Conservation (phyloP, 2,113 vertebrate genomes). For the Oreochromis aureus region DNA sequence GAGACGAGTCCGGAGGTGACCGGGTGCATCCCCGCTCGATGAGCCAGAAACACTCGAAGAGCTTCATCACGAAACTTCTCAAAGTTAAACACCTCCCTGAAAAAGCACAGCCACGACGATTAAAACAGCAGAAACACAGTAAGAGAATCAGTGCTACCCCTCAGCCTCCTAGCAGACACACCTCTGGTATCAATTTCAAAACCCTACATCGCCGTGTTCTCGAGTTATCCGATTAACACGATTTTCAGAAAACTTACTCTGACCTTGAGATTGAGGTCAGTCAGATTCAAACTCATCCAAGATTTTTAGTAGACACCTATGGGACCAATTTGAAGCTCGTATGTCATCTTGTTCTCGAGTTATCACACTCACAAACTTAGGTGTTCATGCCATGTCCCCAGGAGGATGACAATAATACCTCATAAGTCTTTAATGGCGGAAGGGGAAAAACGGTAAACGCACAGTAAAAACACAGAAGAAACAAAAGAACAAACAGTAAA, state of each 20-base stretch:
- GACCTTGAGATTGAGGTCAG: not conserved
- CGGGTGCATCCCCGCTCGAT: constrained; percentile 80
- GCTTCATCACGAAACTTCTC: constrained; percentile 78
- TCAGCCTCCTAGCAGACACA: not conserved
- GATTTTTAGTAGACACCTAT: not conserved
- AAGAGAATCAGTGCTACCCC: not conserved
- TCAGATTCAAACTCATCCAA: not conserved
- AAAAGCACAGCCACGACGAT: not conserved
- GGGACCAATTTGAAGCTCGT: not conserved
- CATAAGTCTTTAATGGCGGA: not conserved
- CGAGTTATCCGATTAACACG: not conserved
- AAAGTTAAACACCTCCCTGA: constrained; percentile 85
- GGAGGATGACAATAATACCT: not conserved
- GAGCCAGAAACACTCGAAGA: constrained; percentile 70
- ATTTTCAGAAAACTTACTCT: not conserved
- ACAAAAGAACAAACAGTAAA: not conserved
- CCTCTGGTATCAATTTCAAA: not conserved
- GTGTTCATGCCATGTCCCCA: not conserved
- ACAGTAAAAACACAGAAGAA: not conserved
- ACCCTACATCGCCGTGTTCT: not conserved
- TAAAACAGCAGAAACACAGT: not conserved
- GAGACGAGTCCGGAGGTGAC: constrained; percentile 84
- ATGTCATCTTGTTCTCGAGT: not conserved
- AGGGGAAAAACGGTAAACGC: not conserved
- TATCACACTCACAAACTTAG: not conserved